These are phyloP conservation scores for Cosmia trapezina DNA, from an alignment of 2,888 invertebrate genomes.

Conservation along the genomic window DNA sequence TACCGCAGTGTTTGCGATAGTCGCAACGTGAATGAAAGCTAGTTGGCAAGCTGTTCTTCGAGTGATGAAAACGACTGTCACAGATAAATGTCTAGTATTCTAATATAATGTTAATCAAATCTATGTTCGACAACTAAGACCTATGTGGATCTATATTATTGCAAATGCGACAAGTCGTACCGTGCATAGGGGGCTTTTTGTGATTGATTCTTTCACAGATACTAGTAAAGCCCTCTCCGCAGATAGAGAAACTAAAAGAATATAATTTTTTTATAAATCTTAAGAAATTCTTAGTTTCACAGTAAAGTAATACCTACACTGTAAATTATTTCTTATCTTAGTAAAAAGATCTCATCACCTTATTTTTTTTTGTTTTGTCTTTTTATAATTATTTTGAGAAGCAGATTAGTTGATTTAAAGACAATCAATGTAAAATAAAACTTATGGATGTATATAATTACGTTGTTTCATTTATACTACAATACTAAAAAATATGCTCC, in stretches of 20 bases:
- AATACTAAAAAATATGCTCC: background rate
- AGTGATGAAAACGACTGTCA: slow-evolving; percentile 56
- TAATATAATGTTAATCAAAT: slow-evolving; percentile 60
- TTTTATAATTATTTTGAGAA: slow-evolving; percentile 90
- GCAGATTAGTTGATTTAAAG: slow-evolving; percentile 90
- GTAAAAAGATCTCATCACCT: slow-evolving; percentile 91
- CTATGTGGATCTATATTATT: slow-evolving; percentile 35
- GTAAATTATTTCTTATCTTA: slow-evolving; percentile 90
- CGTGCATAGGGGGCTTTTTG: slow-evolving; percentile 42
- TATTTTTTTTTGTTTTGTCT: slow-evolving; percentile 90
- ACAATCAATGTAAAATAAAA: slow-evolving; percentile 91
- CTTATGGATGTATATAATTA: slow-evolving; percentile 89
- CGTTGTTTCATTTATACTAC: slow-evolving; percentile 77
- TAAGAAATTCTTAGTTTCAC: slow-evolving; percentile 88
- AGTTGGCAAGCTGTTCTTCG: slow-evolving; percentile 49
- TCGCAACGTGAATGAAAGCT: slow-evolving; percentile 48
- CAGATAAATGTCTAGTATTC: slow-evolving; percentile 64
- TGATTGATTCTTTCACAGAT: slow-evolving; percentile 51
- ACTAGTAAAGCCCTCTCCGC: slow-evolving; percentile 80
- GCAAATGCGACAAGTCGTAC: slow-evolving; percentile 47
- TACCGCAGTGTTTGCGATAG: slow-evolving; percentile 5
- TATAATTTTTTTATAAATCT: slow-evolving; percentile 82
- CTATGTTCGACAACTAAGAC: slow-evolving; percentile 50
- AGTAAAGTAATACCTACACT: slow-evolving; percentile 83
- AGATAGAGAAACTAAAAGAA: slow-evolving; percentile 64